Percentiles rank a stretch among this genome's conserved stretches.
Evolutionary conservation across 2,113 vertebrate species (phyloP).

Genomic region (Phyllopteryx taeniolatus): DNA sequence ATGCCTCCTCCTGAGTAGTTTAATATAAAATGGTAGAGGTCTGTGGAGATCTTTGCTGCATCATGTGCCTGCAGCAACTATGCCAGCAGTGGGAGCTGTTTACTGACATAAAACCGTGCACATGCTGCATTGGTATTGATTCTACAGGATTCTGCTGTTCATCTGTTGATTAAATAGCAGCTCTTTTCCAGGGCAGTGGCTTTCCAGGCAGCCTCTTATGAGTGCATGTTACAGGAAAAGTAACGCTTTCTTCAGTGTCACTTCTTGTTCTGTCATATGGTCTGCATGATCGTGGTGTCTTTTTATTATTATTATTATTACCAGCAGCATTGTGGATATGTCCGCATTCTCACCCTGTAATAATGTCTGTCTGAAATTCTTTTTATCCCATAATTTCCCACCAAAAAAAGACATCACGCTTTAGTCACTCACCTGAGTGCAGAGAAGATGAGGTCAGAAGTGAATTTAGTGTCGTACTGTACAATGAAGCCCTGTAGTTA

Average conservation of each 20-base stretch:
- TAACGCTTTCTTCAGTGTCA: background rate
- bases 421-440: background rate
- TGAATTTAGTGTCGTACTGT: conserved; percentile 23
- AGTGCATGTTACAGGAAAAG: conserved; percentile 16
- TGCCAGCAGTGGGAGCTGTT: conserved; percentile 65
- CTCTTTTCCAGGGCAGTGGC: background rate
- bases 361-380: conserved; percentile 19
- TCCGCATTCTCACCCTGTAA: background rate
- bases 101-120: conserved; percentile 10
- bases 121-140: conserved; percentile 31
- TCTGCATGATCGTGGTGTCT: too few relatives aligned
- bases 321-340: background rate
- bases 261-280: background rate
- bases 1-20: background rate
- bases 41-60: background rate
- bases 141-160: conserved; percentile 27
- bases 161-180: conserved; percentile 32
- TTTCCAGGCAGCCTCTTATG: background rate
- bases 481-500: conserved; percentile 15
- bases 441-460: conserved; percentile 40
- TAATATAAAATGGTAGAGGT: background rate
- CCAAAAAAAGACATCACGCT: background rate
- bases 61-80: background rate
- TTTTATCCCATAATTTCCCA: conserved; percentile 2
- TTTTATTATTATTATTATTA: background rate